Evolutionary conservation across 2,888 invertebrate species (phyloP).

Genomic region (Drosophila kuntzei): DNA sequence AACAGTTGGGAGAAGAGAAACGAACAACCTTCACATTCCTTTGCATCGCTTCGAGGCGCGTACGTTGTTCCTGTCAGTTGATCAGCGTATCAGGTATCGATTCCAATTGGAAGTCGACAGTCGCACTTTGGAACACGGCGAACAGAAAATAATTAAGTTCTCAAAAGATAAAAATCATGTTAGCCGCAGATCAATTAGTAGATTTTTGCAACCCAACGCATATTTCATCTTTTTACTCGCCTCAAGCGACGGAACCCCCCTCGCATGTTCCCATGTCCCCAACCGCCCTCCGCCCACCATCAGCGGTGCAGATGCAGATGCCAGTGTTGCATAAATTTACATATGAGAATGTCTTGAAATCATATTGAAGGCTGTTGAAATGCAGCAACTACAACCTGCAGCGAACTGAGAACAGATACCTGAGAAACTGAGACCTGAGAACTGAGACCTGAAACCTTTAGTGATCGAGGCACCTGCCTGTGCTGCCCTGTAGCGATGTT

Average conservation of each 20-base stretch:
- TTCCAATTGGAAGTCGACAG: constrained; percentile 68
- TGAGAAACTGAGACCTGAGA: constrained; percentile 1
- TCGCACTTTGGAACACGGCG: constrained; percentile 52
- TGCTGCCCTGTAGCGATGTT: constrained; percentile 47
- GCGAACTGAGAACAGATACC: constrained; percentile 24
- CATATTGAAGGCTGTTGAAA: constrained; percentile 83
- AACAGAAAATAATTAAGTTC: constrained; percentile 83
- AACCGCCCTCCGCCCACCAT: not conserved
- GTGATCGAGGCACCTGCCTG: constrained; percentile 63
- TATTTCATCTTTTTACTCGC: constrained; percentile 73
- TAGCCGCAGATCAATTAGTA: constrained; percentile 84
- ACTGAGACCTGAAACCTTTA: constrained; percentile 14
- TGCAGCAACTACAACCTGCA: constrained; percentile 69
- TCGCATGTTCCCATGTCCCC: constrained; percentile 2
- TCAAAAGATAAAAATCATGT: constrained; percentile 84
- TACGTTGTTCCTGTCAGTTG: constrained; percentile 59
- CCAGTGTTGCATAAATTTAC: constrained; percentile 77
- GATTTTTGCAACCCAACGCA: constrained; percentile 71
- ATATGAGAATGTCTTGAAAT: constrained; percentile 79
- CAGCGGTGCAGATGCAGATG: constrained; percentile 35
- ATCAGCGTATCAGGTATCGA: constrained; percentile 50
- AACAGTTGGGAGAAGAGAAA: constrained; percentile 7
- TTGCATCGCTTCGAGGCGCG: constrained; percentile 50
- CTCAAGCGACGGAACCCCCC: constrained; percentile 26
- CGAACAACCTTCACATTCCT: constrained; percentile 68